Percentiles rank a stretch among this genome's conserved stretches.
phyloP scores from a whole-genome alignment of 1,140 invertebrate species.

The Diprion similis region DNA sequence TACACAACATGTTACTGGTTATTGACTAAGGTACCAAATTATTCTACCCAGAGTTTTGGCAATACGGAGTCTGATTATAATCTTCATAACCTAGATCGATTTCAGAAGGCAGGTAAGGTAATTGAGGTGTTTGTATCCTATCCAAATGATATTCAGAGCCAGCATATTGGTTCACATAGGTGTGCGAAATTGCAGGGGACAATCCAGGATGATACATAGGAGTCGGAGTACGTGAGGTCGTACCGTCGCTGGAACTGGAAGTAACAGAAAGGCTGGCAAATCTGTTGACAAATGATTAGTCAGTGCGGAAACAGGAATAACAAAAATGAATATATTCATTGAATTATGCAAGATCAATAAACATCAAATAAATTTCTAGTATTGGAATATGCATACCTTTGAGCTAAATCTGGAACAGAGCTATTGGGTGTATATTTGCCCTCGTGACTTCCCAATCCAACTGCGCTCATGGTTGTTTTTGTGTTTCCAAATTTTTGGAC shows the following conservation, averaged over 20 bases:
- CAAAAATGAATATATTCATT: background rate
- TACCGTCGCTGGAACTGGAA: constrained; percentile 49
- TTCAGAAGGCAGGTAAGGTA: constrained; percentile 56
- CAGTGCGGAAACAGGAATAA: constrained; percentile 13
- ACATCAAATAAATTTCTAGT: background rate
- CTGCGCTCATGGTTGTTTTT: constrained; percentile 67
- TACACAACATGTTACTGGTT: background rate
- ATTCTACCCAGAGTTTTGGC: constrained; percentile 51
- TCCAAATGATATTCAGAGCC: constrained; percentile 66
- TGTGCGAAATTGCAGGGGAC: constrained; percentile 61
- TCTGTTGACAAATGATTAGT: constrained; percentile 52
- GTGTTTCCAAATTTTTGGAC: constrained; percentile 80
- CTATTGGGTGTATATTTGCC: constrained; percentile 82
- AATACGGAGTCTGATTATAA: constrained; percentile 48
- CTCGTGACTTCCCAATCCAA: constrained; percentile 76
- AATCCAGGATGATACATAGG: constrained; percentile 62
- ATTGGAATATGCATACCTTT: constrained; percentile 62
- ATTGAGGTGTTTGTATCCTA: constrained; percentile 60
- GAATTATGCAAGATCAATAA: background rate
- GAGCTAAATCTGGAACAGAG: constrained; percentile 77
- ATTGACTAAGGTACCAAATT: background rate
- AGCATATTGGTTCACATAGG: constrained; percentile 68
- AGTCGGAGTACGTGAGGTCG: constrained; percentile 58
- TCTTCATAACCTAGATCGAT: constrained; percentile 53
- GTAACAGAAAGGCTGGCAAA: constrained; percentile 74